These are phyloP conservation scores for Umimayanthus chanpuru DNA, from an alignment of 92 coral and sea anemone genomes.

Conservation along the genomic window DNA sequence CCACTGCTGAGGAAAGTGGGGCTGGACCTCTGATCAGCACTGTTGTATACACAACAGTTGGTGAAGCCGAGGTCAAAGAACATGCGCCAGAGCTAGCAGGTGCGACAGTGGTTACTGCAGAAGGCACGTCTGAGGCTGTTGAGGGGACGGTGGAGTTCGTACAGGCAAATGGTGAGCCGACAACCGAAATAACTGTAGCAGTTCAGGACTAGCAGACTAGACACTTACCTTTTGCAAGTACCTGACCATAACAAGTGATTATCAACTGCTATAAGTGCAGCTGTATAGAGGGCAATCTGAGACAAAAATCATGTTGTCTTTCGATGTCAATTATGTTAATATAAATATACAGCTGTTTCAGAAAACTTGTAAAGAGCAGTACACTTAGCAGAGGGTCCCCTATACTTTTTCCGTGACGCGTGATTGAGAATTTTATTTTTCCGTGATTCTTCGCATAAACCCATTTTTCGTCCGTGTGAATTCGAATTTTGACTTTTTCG, in stretches of 20 bases:
- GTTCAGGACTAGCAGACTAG: constrained; percentile 31
- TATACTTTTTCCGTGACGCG: too few species aligned
- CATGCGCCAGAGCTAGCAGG: constrained; percentile 27
- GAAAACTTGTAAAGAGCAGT: too few species aligned
- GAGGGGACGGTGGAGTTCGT: constrained; percentile 40
- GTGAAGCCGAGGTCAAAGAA: constrained; percentile 43
- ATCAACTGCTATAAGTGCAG: neutral
- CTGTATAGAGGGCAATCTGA: neutral
- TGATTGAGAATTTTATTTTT: too few species aligned
- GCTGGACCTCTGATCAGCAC: constrained; percentile 7
- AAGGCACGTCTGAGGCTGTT: constrained; percentile 18
- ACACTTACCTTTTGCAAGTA: neutral
- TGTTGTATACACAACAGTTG: constrained; percentile 40
- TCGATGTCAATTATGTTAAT: neutral
- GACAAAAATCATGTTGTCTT: too few species aligned
- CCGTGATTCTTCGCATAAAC: too few species aligned
- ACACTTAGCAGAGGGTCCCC: too few species aligned
- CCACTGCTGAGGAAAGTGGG: constrained; percentile 45
- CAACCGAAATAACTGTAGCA: constrained; percentile 25
- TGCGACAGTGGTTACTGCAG: constrained; percentile 17
- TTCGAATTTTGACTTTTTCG: too few species aligned
- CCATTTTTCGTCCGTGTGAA: too few species aligned
- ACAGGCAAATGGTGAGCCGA: constrained; percentile 26
- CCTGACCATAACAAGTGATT: neutral
- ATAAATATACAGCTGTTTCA: neutral